Conservation (phyloP, 1,140 invertebrate species). For the Drosophila sucinea region DNA sequence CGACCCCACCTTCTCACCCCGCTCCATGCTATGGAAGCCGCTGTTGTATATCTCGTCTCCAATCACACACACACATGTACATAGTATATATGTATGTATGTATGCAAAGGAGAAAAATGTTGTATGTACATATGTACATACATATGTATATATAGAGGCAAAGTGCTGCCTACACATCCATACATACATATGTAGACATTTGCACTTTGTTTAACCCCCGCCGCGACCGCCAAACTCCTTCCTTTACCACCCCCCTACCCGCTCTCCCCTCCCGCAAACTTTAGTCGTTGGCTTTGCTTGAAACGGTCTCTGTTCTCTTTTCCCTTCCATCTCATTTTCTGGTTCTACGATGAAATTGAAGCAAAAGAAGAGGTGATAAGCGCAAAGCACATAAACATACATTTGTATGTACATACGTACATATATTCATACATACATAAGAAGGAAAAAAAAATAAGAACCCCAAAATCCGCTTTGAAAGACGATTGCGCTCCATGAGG, state of each 20-base stretch:
- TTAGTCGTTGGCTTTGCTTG: not conserved
- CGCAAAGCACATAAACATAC: not conserved
- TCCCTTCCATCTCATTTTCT: constrained; percentile 1
- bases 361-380: constrained; percentile 2
- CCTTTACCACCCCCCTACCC: too few species aligned
- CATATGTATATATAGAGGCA: constrained; percentile 31
- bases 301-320: not conserved
- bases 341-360: not conserved
- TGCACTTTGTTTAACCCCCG: constrained; percentile 9
- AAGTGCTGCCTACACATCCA: constrained; percentile 19
- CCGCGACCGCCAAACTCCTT: not conserved
- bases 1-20: too few species aligned
- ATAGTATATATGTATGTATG: not conserved
- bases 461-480: not conserved
- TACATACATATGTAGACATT: constrained; percentile 30
- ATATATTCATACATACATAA: not conserved
- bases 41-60: constrained; percentile 37
- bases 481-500: too few species aligned
- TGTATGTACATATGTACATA: not conserved
- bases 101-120: not conserved
- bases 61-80: constrained; percentile 20
- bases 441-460: too few species aligned
- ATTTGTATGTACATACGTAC: not conserved
- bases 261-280: not conserved
- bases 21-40: not conserved